Evolutionary conservation across 2,113 vertebrate species (phyloP).

Genomic region (Coregonus clupeaformis): DNA sequence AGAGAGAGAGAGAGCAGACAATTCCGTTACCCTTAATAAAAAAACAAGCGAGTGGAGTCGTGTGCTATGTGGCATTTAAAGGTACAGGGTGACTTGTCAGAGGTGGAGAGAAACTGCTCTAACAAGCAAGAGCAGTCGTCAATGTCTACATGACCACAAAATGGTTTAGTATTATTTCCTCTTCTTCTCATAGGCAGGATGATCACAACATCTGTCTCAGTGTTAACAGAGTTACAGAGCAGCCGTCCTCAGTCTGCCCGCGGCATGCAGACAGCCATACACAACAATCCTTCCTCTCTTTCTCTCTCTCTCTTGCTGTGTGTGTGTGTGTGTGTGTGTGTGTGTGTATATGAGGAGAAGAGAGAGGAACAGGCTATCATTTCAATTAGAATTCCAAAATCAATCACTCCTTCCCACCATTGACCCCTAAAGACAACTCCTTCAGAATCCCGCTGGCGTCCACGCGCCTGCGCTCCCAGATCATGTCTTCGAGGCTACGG

Average conservation of each 20-base stretch:
- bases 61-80: slow-evolving; percentile 53
- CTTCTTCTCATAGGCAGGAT: slow-evolving; percentile 43
- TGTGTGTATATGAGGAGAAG: slow-evolving; percentile 29
- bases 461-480: slow-evolving; percentile 91
- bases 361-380: slow-evolving; percentile 6
- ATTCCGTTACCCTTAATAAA: slow-evolving; percentile 54
- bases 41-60: slow-evolving; percentile 45
- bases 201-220: slow-evolving; percentile 41
- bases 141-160: slow-evolving; percentile 40
- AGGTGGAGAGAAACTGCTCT: slow-evolving; percentile 49
- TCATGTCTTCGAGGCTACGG: slow-evolving; percentile 96
- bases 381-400: slow-evolving; percentile 57
- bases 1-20: slow-evolving; percentile 27
- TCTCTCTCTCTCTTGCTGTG: slow-evolving; percentile 29
- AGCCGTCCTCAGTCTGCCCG: slow-evolving; percentile 35
- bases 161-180: not conserved
- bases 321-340: slow-evolving; percentile 23
- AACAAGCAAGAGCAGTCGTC: slow-evolving; percentile 69
- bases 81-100: slow-evolving; percentile 58
- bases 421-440: slow-evolving; percentile 84
- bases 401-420: slow-evolving; percentile 81
- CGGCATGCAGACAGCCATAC: slow-evolving; percentile 56
- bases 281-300: slow-evolving; percentile 67
- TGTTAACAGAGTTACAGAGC: slow-evolving; percentile 36
- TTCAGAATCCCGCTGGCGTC: slow-evolving; percentile 93